These are phyloP conservation scores for Ophion ventricosus DNA, from an alignment of 2,888 invertebrate species.

Conservation along the genomic window DNA sequence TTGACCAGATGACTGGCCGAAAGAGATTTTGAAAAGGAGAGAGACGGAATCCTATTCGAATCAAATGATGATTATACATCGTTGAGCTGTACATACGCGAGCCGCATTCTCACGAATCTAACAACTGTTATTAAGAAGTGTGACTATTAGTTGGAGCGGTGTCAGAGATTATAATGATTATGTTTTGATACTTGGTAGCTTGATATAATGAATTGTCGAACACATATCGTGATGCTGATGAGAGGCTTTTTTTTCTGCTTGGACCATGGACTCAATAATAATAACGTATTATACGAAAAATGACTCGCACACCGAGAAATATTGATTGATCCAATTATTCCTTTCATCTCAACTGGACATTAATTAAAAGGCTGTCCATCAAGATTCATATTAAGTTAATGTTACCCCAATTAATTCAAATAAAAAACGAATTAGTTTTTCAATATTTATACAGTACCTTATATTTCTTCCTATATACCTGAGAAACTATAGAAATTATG, in stretches of 20 bases:
- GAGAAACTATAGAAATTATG: no score
- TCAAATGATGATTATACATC: slow-evolving; percentile 28
- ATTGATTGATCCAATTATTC: slow-evolving; percentile 14
- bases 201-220: not conserved
- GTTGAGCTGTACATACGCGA: not conserved
- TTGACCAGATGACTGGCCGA: slow-evolving; percentile 30
- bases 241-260: not conserved
- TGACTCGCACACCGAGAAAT: not conserved
- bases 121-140: slow-evolving; percentile 28
- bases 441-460: no score
- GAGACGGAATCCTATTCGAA: slow-evolving; percentile 4
- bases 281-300: slow-evolving; percentile 5
- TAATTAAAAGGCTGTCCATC: slow-evolving; percentile 3
- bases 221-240: not conserved
- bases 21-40: slow-evolving; percentile 1
- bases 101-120: slow-evolving; percentile 11
- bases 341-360: slow-evolving; percentile 2
- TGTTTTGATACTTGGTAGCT: slow-evolving; percentile 10
- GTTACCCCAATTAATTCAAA: not conserved
- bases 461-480: no score
- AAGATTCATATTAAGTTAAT: not conserved
- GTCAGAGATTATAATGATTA: slow-evolving; percentile 37
- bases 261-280: slow-evolving; percentile 6
- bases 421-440: not conserved
- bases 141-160: slow-evolving; percentile 28